A percentile compares a stretch with the other conserved stretches of the same genome.
These are phyloP conservation scores for Euthynnus affinis DNA, from an alignment of 2,797 vertebrate genomes.

Conservation along the genomic window DNA sequence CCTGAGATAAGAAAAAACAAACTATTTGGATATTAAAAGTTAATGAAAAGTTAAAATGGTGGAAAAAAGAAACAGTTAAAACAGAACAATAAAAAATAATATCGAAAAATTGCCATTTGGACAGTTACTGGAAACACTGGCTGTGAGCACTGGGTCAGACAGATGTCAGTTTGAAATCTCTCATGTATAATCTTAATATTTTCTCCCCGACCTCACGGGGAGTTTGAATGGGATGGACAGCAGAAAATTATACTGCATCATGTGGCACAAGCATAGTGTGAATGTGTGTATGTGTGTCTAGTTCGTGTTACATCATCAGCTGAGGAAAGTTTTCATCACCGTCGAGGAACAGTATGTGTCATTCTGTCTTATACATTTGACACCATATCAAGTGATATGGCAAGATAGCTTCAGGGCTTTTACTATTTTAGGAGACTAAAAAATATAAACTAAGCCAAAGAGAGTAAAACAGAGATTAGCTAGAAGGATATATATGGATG, in stretches of 20 bases:
- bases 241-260: conserved; percentile 34
- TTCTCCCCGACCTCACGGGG: not conserved
- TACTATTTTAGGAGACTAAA: conserved; percentile 56
- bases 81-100: too few species aligned
- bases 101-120: too few species aligned
- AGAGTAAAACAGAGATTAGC: not conserved
- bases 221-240: conserved; percentile 13
- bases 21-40: too few species aligned
- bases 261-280: not conserved
- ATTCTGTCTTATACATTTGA: conserved; percentile 17
- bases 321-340: conserved; percentile 59
- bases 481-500: too few species aligned
- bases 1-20: too few species aligned
- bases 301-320: conserved; percentile 61
- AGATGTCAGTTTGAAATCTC: not conserved
- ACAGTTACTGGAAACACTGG: too few species aligned
- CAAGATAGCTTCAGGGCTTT: conserved; percentile 14
- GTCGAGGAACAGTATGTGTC: not conserved
- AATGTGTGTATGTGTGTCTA: conserved; percentile 4
- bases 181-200: conserved; percentile 21
- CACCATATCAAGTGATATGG: conserved; percentile 22
- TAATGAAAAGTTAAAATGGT: too few species aligned
- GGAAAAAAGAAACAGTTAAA: too few species aligned
- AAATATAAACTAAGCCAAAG: conserved; percentile 8
- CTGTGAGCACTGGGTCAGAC: not conserved